A percentile compares a stretch with the other conserved stretches of the same genome.
phyloP scores from a whole-genome alignment of 2,113 vertebrate species.

The Solenodon paradoxus region DNA sequence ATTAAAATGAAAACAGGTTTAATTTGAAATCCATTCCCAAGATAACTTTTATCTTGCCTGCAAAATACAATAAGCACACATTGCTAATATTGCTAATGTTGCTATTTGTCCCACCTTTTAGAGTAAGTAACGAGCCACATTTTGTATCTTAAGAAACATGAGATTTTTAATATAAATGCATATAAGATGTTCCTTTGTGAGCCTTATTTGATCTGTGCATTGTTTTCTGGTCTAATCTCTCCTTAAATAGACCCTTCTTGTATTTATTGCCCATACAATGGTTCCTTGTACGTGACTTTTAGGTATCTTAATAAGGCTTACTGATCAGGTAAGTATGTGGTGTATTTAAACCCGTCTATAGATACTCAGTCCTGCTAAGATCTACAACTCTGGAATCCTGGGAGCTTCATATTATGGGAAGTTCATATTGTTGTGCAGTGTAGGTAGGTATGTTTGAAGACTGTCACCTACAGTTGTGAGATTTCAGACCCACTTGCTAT shows the following conservation, averaged over 20 bases:
- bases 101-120: not conserved
- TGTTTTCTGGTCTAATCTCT: not conserved
- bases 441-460: not conserved
- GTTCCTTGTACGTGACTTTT: not conserved
- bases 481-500: not conserved
- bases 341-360: not conserved
- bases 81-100: not conserved
- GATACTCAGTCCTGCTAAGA: not conserved
- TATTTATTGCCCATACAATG: not conserved
- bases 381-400: not conserved
- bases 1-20: not conserved
- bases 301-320: not conserved
- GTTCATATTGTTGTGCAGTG: not conserved
- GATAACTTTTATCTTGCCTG: not conserved
- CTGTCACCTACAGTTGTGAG: not conserved
- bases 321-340: not conserved
- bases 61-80: not conserved
- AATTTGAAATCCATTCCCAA: not conserved
- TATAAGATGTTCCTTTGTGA: not conserved
- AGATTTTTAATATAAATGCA: not conserved
- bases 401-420: not conserved
- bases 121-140: not conserved
- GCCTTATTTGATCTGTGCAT: not conserved
- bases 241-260: not conserved
- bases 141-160: not conserved